These are phyloP conservation scores for Muschampia plurimacula DNA, from an alignment of 2,888 invertebrate species.

Conservation along the genomic window DNA sequence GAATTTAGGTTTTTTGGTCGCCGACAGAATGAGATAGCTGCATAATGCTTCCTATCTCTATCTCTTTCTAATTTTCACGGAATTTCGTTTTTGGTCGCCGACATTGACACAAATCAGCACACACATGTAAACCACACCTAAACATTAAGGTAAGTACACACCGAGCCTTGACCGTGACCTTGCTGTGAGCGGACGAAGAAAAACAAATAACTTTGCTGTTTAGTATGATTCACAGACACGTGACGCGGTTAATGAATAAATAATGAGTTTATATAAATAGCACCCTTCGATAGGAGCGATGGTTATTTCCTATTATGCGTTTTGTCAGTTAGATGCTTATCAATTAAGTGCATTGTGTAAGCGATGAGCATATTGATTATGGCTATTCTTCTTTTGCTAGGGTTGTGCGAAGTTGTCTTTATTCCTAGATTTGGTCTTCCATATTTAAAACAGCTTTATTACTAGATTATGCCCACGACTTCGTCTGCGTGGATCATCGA, in stretches of 20 bases:
- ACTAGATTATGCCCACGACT: too few relatives aligned
- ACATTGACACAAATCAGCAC: too few relatives aligned
- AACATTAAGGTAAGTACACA: too few relatives aligned
- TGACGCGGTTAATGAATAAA: slow-evolving; percentile 33
- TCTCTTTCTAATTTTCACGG: too few relatives aligned
- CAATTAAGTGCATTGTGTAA: slow-evolving; percentile 20
- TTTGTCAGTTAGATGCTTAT: slow-evolving; percentile 25
- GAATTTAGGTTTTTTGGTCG: too few relatives aligned
- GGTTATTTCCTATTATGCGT: slow-evolving; percentile 33
- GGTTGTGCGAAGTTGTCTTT: not conserved
- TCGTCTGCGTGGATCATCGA: too few relatives aligned
- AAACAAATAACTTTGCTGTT: slow-evolving; percentile 35
- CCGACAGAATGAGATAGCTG: too few relatives aligned
- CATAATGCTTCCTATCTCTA: too few relatives aligned
- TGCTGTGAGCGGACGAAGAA: slow-evolving; percentile 19
- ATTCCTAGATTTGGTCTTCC: too few relatives aligned
- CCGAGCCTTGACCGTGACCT: slow-evolving; percentile 34
- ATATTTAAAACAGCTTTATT: too few relatives aligned
- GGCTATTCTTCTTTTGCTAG: not conserved
- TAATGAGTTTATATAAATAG: slow-evolving; percentile 33
- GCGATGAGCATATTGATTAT: slow-evolving; percentile 10
- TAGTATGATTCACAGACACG: slow-evolving; percentile 27
- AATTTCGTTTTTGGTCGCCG: too few relatives aligned
- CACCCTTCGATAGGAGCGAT: slow-evolving; percentile 3
- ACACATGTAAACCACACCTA: too few relatives aligned